Percentiles rank a stretch among this genome's conserved stretches.
Conservation (phyloP, 2,113 vertebrate species). For the Oryzias javanicus region DNA sequence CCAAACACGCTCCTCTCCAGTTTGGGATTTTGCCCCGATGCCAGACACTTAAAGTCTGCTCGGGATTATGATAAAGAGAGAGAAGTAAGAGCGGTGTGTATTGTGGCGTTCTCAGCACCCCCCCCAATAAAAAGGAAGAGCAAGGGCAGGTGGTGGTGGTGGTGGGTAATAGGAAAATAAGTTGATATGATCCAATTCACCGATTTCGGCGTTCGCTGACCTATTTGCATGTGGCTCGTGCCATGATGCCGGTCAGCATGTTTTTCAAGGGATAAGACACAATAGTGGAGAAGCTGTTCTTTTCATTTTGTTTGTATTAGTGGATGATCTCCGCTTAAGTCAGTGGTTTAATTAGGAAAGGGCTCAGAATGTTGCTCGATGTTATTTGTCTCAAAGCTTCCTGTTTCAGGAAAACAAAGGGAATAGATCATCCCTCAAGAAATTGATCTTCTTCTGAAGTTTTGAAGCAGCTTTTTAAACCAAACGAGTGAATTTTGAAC, state of each 20-base stretch:
- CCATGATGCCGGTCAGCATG: conserved; percentile 58
- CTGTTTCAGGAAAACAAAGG: conserved; percentile 32
- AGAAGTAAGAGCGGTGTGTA: conserved; percentile 69
- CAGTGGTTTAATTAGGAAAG: conserved; percentile 65
- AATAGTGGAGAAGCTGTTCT: conserved; percentile 66
- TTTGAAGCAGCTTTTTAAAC: neutral
- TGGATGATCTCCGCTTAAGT: conserved; percentile 69
- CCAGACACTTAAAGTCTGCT: conserved; percentile 82
- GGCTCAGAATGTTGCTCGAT: conserved; percentile 23
- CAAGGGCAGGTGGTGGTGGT: conserved; percentile 39
- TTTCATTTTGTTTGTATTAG: conserved; percentile 64
- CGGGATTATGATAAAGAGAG: conserved; percentile 79
- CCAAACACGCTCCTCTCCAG: conserved; percentile 73
- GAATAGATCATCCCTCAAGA: conserved; percentile 13
- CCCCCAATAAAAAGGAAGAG: conserved; percentile 33
- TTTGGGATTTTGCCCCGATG: conserved; percentile 74
- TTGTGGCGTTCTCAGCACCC: conserved; percentile 41
- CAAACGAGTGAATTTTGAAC: neutral
- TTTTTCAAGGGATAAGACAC: conserved; percentile 63
- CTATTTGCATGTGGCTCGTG: conserved; percentile 60
- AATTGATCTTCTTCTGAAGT: neutral
- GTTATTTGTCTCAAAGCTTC: conserved; percentile 12
- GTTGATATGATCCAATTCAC: conserved; percentile 66
- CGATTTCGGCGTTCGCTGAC: conserved; percentile 57
- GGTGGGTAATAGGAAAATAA: conserved; percentile 49